phyloP scores from a whole-genome alignment of 2,888 invertebrate genomes.

The Dasypolia templi region DNA sequence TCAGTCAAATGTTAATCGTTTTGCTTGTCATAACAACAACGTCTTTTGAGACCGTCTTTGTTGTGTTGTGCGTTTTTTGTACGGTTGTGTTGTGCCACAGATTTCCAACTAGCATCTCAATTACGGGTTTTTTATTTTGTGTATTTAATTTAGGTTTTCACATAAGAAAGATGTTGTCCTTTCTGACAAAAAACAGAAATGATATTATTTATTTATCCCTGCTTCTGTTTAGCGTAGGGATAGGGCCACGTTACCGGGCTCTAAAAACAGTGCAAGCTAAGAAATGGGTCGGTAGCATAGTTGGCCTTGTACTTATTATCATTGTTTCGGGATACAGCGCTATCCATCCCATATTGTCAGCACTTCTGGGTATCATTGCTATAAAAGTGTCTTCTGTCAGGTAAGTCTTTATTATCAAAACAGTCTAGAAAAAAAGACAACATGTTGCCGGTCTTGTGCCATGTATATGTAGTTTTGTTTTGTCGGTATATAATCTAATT shows the following conservation, averaged over 20 bases:
- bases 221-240: slow-evolving; percentile 92
- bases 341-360: slow-evolving; percentile 84
- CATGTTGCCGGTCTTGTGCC: neutral
- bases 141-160: neutral
- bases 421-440: neutral
- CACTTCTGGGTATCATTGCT: slow-evolving; percentile 78
- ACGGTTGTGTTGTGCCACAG: neutral
- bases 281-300: slow-evolving; percentile 90
- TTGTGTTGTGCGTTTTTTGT: slow-evolving; percentile 13
- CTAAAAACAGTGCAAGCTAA: slow-evolving; percentile 79
- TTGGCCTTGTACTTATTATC: slow-evolving; percentile 81
- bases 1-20: neutral
- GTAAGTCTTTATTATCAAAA: slow-evolving; percentile 72
- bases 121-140: neutral
- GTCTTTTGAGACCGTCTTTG: no score
- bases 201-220: slow-evolving; percentile 94
- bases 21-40: no score
- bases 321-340: slow-evolving; percentile 84
- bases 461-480: neutral
- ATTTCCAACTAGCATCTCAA: neutral
- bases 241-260: slow-evolving; percentile 92
- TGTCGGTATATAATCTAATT: neutral
- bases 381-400: slow-evolving; percentile 82
- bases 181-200: slow-evolving; percentile 92
- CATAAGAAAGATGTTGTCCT: slow-evolving; percentile 75